Conservation (phyloP, 1,140 invertebrate species). For the Drosophila cardini region DNA sequence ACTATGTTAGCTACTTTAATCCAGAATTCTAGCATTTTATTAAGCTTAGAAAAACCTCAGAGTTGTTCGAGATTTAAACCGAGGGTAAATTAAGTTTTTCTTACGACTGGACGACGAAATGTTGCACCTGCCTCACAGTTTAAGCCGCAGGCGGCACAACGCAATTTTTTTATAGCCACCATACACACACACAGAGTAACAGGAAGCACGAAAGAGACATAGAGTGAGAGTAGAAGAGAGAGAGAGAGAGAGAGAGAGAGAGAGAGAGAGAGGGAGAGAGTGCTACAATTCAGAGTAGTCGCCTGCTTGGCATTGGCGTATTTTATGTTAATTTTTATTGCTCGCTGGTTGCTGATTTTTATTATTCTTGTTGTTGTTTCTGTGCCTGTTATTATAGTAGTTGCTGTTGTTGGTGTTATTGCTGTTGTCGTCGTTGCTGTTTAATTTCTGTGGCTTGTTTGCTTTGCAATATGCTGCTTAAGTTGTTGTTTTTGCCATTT, state of each 20-base stretch:
- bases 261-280: background rate
- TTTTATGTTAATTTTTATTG: slow-evolving; percentile 58
- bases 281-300: slow-evolving; percentile 11
- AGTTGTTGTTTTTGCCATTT: slow-evolving; percentile 50
- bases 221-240: background rate
- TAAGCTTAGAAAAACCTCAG: slow-evolving; percentile 1
- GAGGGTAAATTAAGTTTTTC: slow-evolving; percentile 7
- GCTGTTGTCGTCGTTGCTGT: slow-evolving; percentile 21
- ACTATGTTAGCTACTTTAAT: background rate
- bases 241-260: background rate
- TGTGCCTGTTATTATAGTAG: slow-evolving; percentile 3
- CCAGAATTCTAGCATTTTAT: background rate
- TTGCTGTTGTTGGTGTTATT: slow-evolving; percentile 4
- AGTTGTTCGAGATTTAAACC: background rate
- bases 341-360: slow-evolving; percentile 50
- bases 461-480: slow-evolving; percentile 34
- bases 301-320: slow-evolving; percentile 41
- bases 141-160: slow-evolving; percentile 23
- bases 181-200: slow-evolving; percentile 17
- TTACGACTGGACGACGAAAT: slow-evolving; percentile 21
- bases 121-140: slow-evolving; percentile 44
- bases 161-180: slow-evolving; percentile 41
- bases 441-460: slow-evolving; percentile 38
- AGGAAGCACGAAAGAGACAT: background rate
- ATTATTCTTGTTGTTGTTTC: slow-evolving; percentile 31